Base-by-base conservation (phyloP, 1,140 invertebrate species). In the Onthophagus taurus region DNA sequence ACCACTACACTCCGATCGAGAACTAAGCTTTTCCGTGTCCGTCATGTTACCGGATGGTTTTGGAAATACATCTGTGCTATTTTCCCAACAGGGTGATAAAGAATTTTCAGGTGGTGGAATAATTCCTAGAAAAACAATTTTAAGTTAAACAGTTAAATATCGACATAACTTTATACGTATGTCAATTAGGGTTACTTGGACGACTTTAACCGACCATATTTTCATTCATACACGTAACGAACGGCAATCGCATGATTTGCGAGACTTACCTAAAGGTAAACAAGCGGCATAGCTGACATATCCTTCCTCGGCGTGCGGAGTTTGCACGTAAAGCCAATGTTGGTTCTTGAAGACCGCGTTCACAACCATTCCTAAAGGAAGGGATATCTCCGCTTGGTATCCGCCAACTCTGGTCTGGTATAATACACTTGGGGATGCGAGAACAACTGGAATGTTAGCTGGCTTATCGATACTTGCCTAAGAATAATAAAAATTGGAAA, bases 311-410 rank as follows among this genome's bases (percentile, higher is more conserved):
- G 74, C 79, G 48, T 84, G 81, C 2, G 83, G 81, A 1, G 85
- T 88, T 59, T 87, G 83, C 1, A 83, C 82, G 53, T 87, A 88
- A 2, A 89, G 59, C 85, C 85, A 89, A 49, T 76, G 75, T 49
- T 83, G 77, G 51, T 83, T 87, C 63, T 85, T 85, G 60, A 87
- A 89, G 4, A 88, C 77, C 0, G 83, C 85, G 58, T 88, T 89
- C 0, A 89, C 83, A 2, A 89, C 83, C 59, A 85, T 87, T 6
- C 85, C 85, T 34, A 88, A 64, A 0, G 84, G 83, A 38, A 89
- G 58, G 0, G 75, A 68, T 23, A 83, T 67, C 60, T 86, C 83
- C 14, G 74, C 70, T 56, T 85, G 83, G 35, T 71, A 72, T 13
- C 79, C 78, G 11, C 76, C 78, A 0, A 67, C 57, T 33, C 79